These are phyloP conservation scores for Verasper variegatus DNA, from an alignment of 2,113 vertebrate species.

Conservation along the genomic window DNA sequence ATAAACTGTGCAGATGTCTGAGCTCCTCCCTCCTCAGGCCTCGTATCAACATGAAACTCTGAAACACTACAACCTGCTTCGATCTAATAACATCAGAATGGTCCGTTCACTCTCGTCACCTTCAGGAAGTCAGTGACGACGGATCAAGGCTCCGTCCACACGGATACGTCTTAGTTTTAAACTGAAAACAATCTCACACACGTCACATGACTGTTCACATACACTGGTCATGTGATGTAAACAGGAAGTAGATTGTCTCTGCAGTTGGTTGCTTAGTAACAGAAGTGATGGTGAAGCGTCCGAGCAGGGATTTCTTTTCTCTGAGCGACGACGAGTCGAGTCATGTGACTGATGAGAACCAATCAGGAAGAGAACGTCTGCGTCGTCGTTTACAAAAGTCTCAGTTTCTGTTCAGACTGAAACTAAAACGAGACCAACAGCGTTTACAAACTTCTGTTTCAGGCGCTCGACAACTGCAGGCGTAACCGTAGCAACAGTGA, in stretches of 20 bases:
- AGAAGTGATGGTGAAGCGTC: not conserved
- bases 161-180: not conserved
- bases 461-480: no score
- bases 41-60: not conserved
- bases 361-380: no score
- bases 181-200: not conserved
- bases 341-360: not conserved
- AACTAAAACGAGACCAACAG: no score
- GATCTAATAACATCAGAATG: constrained; percentile 17
- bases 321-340: no score
- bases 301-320: no score
- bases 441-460: no score
- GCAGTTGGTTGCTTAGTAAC: no score
- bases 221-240: not conserved
- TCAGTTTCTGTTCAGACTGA: no score
- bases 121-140: constrained; percentile 36
- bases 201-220: no score
- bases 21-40: not conserved
- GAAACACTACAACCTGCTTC: not conserved
- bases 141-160: constrained; percentile 8
- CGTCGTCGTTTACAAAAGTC: no score
- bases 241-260: not conserved
- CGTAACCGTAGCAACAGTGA: no score
- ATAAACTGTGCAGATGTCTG: not conserved
- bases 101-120: constrained; percentile 32